Evolutionary conservation across 2,888 invertebrate genomes (phyloP), one percentile per base, ranked within the genome.

Genomic region (Agrypnus murinus): DNA sequence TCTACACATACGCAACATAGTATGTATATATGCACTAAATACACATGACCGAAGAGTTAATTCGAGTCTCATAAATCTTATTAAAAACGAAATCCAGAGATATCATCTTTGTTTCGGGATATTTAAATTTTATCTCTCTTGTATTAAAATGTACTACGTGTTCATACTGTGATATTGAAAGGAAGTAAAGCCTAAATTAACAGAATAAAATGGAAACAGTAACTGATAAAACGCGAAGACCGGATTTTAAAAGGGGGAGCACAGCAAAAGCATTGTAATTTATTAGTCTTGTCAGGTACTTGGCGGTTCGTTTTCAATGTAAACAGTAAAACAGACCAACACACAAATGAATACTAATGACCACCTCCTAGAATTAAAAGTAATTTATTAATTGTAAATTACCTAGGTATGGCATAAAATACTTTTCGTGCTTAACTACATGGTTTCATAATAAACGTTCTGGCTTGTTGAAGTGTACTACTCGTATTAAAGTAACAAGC

Each of bases 341-440:
- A 43, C 43, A 43, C 43, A 38, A 43, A 43, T 34, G 57, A 45
- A 58, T 58, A 57, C 36, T 58, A 65, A 65, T 57, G 65, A 58
- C 65, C 31, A 17, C 10, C 43, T 25, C n/a, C 65, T 38, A 34
- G 19, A 65, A 65, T 65, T 65, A 65, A 58, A 55, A 38, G 58
- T 45, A 67, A 67, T 59, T 62, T 62, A 62, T 62, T 62, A 59
- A 66, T 66, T 53, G 48, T n/a, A 38, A 66, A 58, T 58, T 66
- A 58, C 53, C 9, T 43, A 65, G 31, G 32, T 58, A 57, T 15
- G 43, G n/a, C n/a, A n/a, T n/a, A n/a, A n/a, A n/a, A n/a, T n/a
- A n/a, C n/a, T n/a, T n/a, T n/a, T n/a, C n/a, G n/a, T n/a, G n/a
- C n/a, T n/a, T n/a, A n/a, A n/a, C n/a, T n/a, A n/a, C n/a, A n/a